Percentiles rank a stretch among this genome's conserved stretches.
Conservation (phyloP, 2,797 vertebrate genomes). For the Carapus acus region DNA sequence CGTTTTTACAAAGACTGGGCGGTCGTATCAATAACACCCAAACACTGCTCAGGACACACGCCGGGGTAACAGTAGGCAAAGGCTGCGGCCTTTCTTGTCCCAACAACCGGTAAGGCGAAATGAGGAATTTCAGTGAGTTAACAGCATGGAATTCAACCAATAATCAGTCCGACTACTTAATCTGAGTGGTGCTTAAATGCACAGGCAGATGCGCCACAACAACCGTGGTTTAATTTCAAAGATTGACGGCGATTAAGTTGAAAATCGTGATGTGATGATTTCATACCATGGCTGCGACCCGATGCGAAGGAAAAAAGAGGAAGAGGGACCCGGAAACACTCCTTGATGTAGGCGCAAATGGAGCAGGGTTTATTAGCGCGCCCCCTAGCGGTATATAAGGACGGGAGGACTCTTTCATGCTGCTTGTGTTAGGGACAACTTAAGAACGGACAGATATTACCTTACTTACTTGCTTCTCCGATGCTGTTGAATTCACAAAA, state of each 20-base stretch:
- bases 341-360: slow-evolving; percentile 27
- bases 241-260: slow-evolving; percentile 63
- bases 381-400: slow-evolving; percentile 41
- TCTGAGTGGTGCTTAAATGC: not conserved
- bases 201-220: rapidly evolving
- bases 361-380: not conserved
- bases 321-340: slow-evolving; percentile 46
- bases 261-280: not conserved
- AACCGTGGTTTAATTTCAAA: rapidly evolving
- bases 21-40: too few relatives aligned
- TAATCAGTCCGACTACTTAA: not conserved
- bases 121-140: too few relatives aligned
- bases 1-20: too few relatives aligned
- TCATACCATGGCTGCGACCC: slow-evolving; percentile 70
- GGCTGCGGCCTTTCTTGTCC: too few relatives aligned
- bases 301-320: slow-evolving; percentile 69
- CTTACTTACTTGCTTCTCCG: too few relatives aligned
- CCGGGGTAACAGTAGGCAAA: too few relatives aligned
- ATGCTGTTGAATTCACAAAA: too few relatives aligned
- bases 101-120: too few relatives aligned
- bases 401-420: not conserved
- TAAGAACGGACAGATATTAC: too few relatives aligned
- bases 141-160: rapidly evolving
- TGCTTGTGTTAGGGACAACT: too few relatives aligned
- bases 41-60: too few relatives aligned